A percentile compares a stretch with the other conserved stretches of the same genome.
Evolutionary conservation across 2,113 vertebrate species (phyloP).

Genomic region (Corythoichthys haematopterus): DNA sequence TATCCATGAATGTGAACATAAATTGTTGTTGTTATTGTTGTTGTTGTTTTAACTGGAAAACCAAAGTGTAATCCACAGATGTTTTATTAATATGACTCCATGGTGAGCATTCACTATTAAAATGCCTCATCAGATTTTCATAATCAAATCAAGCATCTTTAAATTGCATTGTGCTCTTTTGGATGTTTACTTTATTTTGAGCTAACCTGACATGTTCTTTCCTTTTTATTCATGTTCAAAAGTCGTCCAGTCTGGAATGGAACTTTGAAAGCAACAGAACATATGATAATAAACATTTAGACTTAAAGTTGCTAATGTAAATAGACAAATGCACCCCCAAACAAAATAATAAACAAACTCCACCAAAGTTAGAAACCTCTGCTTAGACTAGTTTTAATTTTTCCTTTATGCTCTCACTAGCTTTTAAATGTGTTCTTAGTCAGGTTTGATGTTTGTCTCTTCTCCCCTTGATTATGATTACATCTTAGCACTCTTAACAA

Average conservation of each 20-base stretch:
- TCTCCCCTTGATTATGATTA: background rate
- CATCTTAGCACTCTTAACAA: background rate
- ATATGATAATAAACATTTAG: background rate
- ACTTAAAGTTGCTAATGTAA: background rate
- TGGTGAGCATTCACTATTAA: too few relatives aligned
- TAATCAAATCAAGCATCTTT: background rate
- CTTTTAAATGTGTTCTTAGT: background rate
- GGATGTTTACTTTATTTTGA: background rate
- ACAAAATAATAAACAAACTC: background rate
- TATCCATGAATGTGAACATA: too few relatives aligned
- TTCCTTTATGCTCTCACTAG: background rate
- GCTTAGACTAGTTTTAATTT: background rate
- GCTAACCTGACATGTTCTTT: background rate
- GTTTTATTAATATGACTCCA: too few relatives aligned
- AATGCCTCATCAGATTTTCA: too few relatives aligned
- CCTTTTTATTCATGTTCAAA: background rate
- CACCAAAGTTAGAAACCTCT: background rate
- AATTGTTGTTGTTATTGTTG: too few relatives aligned
- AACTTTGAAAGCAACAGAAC: background rate
- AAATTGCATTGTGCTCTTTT: background rate
- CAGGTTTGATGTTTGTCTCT: background rate
- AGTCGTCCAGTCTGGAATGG: background rate
- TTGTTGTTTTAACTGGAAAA: too few relatives aligned
- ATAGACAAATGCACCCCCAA: background rate
- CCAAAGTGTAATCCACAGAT: too few relatives aligned